These are phyloP conservation scores for Blennius ocellaris DNA, from an alignment of 2,113 vertebrate species.

Conservation along the genomic window DNA sequence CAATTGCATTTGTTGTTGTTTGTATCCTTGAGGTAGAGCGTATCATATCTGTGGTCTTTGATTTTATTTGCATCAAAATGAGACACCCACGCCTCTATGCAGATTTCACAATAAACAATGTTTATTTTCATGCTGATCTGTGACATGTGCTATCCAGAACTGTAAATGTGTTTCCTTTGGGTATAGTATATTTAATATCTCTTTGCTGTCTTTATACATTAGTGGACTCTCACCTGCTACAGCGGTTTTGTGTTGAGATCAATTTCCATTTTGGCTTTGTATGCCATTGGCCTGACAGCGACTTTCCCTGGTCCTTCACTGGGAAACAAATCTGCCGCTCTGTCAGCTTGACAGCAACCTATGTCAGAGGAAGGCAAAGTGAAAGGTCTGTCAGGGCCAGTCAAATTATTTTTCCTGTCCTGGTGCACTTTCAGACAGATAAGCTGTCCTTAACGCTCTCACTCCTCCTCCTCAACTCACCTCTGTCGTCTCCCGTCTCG, in stretches of 20 bases:
- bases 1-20: conserved; percentile 24
- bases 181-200: too few species aligned
- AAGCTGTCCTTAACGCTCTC: conserved; percentile 49
- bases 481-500: conserved; percentile 54
- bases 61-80: conserved; percentile 43
- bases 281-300: conserved; percentile 20
- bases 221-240: not conserved
- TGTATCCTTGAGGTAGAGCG: conserved; percentile 9
- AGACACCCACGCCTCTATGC: conserved; percentile 15
- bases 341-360: conserved; percentile 57
- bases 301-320: conserved; percentile 13
- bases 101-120: not conserved
- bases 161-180: too few species aligned
- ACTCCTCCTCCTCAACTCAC: conserved; percentile 38
- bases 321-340: conserved; percentile 45
- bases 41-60: conserved; percentile 12
- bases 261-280: conserved; percentile 22
- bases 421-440: conserved; percentile 71
- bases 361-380: conserved; percentile 56
- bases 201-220: not conserved
- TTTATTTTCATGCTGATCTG: not conserved
- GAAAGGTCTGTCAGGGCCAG: conserved; percentile 71
- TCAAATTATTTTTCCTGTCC: conserved; percentile 68
- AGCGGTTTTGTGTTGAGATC: conserved; percentile 10
- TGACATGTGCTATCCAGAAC: too few species aligned